Base-by-base conservation (phyloP, 2,888 invertebrate genomes). In the Seira ritae region DNA sequence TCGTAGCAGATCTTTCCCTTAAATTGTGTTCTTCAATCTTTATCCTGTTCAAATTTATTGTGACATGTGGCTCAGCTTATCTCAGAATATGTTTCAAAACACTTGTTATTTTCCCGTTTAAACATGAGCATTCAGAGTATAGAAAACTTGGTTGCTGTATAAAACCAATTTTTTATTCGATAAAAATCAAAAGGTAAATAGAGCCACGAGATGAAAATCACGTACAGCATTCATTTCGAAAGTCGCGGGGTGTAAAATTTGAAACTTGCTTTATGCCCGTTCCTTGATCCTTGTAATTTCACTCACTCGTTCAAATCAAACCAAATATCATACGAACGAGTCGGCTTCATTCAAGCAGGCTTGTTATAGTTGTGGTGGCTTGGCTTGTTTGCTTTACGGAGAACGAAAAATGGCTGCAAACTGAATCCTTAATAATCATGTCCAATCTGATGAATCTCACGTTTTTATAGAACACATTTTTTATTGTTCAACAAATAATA, bases 31-130 rank as follows among this genome's bases (percentile, higher is more conserved):
- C 50, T 50, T 50, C 50, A 50, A n/a, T 50, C 17, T 50, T 66
- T 23, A n/a, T 68, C 65, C 20, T 65, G 19, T 6, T 60, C 20
- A 31, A 73, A 74, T 67, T 80, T 80, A 80, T 73, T 73, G 62
- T 62, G 80, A 80, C 80, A 72, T 65, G 73, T 60, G 80, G 73
- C 23, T 20, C 31, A 19, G 62, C 73, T 73, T 69, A 68, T 22
- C 68, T 72, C 17, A 24, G 65, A 80, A 79, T 71, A 73, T 74
- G 31, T 80, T 73, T 80, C 68, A 74, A 60, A 80, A 69, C 80
- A 80, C 80, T 73, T 62, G 80, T 74, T 67, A 73, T 65, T 37
- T 73, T 73, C 68, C 50, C 62, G 70, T 78, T 60, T 60, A 60
- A 55, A 65, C 24, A 24, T n/a, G 24, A 20, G 17, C 65, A 19